phyloP scores from a whole-genome alignment of 2,113 vertebrate genomes.

The Felis chaus region DNA sequence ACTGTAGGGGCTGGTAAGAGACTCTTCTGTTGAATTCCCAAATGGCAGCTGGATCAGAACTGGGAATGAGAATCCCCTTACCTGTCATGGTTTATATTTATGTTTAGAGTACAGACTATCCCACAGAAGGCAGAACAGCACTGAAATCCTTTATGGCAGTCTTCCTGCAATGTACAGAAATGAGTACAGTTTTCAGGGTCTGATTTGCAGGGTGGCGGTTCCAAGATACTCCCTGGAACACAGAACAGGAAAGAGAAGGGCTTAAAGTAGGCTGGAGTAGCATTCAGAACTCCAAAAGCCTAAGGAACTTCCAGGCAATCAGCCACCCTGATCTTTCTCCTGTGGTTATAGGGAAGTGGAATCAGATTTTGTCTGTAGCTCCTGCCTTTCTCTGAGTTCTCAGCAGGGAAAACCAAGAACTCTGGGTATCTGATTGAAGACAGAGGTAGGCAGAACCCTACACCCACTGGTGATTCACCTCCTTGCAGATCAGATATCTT shows the following conservation, averaged over 20 bases:
- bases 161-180: neutral
- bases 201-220: conserved; percentile 58
- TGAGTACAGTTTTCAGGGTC: neutral
- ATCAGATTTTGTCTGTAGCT: neutral
- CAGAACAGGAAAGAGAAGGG: neutral
- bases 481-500: neutral
- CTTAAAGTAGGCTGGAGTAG: neutral
- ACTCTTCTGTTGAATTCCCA: neutral
- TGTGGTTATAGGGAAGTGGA: neutral
- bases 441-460: neutral
- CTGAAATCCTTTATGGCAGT: neutral
- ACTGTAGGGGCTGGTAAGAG: neutral
- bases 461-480: neutral
- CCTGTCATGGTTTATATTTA: accelerated
- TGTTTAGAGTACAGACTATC: conserved; percentile 42
- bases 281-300: neutral
- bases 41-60: neutral
- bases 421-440: neutral
- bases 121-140: conserved; percentile 74
- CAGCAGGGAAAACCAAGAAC: neutral
- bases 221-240: conserved; percentile 58
- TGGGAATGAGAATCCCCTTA: neutral
- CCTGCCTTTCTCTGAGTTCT: neutral
- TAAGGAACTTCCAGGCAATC: neutral
- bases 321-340: neutral